Base-by-base conservation (phyloP, 2,113 vertebrate species). In the Nannospalax galili region DNA sequence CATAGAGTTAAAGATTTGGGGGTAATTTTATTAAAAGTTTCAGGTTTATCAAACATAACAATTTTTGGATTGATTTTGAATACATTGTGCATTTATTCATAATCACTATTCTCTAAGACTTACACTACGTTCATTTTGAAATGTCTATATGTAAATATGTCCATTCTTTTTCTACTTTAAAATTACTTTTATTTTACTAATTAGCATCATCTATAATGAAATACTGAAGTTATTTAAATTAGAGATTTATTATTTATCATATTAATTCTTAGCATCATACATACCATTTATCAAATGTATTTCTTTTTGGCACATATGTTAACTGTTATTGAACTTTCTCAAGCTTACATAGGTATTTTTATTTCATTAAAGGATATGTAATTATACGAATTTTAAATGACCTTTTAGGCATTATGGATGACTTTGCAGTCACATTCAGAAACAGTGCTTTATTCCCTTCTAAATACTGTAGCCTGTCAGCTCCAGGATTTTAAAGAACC, bases 401-500 rank as follows among this genome's bases (percentile, higher is more conserved):
- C 42, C 35, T 95, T 96, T 92, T 89, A 56, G 86, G 74, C 42
- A 84, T 32, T 74, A 22, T n/a, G 73, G 22, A 79, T 91, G 20
- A 90, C 42, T 92, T 70, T 88, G 60, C 15, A 93, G 40, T 82
- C 56, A 78, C 70, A 96, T 26, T 60, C 95, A 79, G 28, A 94
- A 94, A 85, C 16, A 19, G 6, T 93, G 37, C 9, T 74, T 96
- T 94, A 77, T 95, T 86, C 73, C 3, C 28, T 93, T 40, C 56
- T 94, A 69, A 67, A 88, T 96, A 88, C 24, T 89, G 35, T 80
- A 73, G 78, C 45, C 17, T 95, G 6, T 30, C 1, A 95, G 90
- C 93, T 95, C n/a, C 62, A 74, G 37, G 45, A 94, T 95, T 92
- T 93, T 90, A 81, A 96, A 92, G 94, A 93, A 77, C 42, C 40